Evolutionary conservation across 2,888 invertebrate species (phyloP).

Genomic region (Rhyacophila evoluta): DNA sequence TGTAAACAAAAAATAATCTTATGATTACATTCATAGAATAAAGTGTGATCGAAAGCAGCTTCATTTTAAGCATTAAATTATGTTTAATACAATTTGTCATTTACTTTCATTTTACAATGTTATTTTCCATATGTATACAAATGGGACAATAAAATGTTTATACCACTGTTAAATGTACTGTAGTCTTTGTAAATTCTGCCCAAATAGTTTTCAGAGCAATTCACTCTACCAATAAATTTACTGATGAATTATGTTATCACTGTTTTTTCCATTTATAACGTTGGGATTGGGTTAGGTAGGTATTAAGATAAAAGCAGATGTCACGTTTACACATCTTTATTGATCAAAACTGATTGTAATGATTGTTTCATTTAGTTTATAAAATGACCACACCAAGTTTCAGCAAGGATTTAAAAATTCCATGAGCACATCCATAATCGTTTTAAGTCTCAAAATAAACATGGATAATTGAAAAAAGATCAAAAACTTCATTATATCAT

Average conservation of each 20-base stretch:
- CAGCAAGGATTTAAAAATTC: slow-evolving; percentile 17
- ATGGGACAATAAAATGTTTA: not conserved
- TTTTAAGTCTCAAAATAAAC: not conserved
- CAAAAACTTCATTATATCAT: not conserved
- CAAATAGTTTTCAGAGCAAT: no score
- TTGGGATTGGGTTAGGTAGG: not conserved
- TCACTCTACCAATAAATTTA: no score
- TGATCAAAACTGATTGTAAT: slow-evolving; percentile 17
- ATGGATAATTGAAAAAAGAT: not conserved
- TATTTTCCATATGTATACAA: not conserved
- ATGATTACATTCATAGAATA: no score
- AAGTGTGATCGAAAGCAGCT: no score
- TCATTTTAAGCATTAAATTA: no score
- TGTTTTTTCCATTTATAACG: no score
- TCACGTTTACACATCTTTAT: slow-evolving; percentile 15
- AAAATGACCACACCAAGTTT: slow-evolving; percentile 4
- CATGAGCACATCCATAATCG: not conserved
- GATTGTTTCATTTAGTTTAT: slow-evolving; percentile 15
- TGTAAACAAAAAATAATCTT: no score
- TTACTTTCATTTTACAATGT: no score
- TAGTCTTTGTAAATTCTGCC: no score
- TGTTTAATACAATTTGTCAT: no score
- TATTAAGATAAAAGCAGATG: not conserved
- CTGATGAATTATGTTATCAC: no score
- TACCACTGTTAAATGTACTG: not conserved